Percentiles rank a stretch among this genome's conserved stretches.
phyloP scores from a whole-genome alignment of 2,888 invertebrate genomes.

The Mycogona germanica region DNA sequence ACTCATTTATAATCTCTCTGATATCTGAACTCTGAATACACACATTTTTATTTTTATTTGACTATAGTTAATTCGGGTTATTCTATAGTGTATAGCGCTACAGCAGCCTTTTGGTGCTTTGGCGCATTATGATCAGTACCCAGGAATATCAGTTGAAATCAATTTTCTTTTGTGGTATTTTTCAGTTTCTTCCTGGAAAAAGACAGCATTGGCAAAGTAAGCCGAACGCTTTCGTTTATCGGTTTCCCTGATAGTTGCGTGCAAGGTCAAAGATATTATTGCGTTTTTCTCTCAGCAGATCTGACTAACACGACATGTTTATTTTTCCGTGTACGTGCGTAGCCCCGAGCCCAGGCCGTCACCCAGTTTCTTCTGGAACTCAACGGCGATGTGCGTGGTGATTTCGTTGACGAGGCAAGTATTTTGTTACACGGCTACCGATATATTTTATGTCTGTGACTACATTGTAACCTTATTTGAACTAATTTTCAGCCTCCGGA shows the following conservation, averaged over 20 bases:
- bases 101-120: background rate
- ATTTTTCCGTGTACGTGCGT: too few species aligned
- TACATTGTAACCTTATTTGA: background rate
- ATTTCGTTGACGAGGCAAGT: slow-evolving; percentile 66
- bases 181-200: slow-evolving; percentile 77
- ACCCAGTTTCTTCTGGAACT: slow-evolving; percentile 73
- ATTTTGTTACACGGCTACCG: background rate
- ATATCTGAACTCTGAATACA: too few species aligned
- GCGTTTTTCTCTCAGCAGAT: background rate
- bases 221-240: slow-evolving; percentile 6
- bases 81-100: background rate
- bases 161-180: background rate
- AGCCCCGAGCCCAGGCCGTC: slow-evolving; percentile 68
- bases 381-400: slow-evolving; percentile 85
- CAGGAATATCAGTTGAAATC: background rate
- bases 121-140: background rate
- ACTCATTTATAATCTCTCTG: too few species aligned
- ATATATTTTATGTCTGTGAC: background rate
- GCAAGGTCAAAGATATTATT: background rate
- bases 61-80: too few species aligned
- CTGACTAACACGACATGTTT: background rate
- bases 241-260: too few species aligned
- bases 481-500: slow-evolving; percentile 48
- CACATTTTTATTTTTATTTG: too few species aligned
- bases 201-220: slow-evolving; percentile 57